Evolutionary conservation across 2,797 vertebrate species (phyloP).

Genomic region (Leptodactylus fallax): DNA sequence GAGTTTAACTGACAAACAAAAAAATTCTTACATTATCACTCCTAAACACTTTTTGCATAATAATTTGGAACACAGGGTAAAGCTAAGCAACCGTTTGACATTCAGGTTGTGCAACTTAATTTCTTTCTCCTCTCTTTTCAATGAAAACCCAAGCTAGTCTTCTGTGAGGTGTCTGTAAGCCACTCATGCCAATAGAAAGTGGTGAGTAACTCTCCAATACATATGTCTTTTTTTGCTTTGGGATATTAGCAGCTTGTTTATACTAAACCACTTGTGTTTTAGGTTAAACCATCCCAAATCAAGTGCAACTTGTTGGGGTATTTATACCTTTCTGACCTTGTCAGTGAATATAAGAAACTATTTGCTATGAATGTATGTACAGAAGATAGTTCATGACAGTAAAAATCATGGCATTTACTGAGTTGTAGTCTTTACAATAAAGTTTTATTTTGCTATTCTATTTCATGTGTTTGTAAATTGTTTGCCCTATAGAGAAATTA

Average conservation of each 20-base stretch:
- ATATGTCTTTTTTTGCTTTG: background rate
- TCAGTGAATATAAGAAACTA: background rate
- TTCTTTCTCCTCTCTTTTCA: background rate
- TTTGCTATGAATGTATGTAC: background rate
- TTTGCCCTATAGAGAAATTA: background rate
- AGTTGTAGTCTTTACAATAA: background rate
- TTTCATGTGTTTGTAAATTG: background rate
- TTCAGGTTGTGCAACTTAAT: background rate
- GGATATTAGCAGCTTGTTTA: background rate
- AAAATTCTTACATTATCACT: too few species aligned
- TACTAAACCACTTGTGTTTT: background rate
- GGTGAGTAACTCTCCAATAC: background rate
- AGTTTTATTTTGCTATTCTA: conserved; percentile 20
- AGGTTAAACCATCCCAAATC: background rate
- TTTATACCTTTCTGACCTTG: background rate
- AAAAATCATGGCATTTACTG: background rate
- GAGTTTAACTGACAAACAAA: too few species aligned
- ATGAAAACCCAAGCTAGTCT: background rate
- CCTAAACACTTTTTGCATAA: too few species aligned
- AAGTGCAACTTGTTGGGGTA: background rate
- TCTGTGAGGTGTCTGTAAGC: background rate
- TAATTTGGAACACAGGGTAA: too few species aligned
- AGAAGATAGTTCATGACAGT: background rate
- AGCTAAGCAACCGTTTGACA: too few species aligned
- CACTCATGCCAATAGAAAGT: background rate